Evolutionary conservation across 2,888 invertebrate genomes (phyloP).

Genomic region (Drosophila quasianomalipes): DNA sequence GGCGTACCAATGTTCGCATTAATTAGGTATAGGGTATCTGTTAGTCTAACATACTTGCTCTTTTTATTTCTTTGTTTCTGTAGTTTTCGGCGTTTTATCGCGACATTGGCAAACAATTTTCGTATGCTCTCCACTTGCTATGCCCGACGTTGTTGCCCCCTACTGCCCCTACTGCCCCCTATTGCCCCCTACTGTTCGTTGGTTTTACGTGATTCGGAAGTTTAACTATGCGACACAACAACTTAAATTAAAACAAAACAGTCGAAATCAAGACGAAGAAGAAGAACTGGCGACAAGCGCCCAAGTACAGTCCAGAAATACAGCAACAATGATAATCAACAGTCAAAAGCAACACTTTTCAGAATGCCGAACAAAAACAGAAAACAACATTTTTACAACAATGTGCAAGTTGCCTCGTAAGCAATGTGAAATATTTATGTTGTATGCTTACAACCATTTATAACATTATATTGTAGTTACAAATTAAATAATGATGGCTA

Average conservation of each 20-base stretch:
- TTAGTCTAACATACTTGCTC: neutral
- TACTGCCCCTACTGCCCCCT: neutral
- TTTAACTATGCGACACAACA: conserved; percentile 57
- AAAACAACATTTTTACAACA: conserved; percentile 13
- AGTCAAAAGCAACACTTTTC: conserved; percentile 13
- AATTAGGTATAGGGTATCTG: conserved; percentile 22
- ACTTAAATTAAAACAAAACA: conserved; percentile 59
- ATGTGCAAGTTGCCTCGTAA: neutral
- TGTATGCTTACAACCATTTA: neutral
- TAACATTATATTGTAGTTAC: neutral
- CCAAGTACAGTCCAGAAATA: conserved; percentile 20
- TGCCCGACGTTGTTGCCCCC: conserved; percentile 40
- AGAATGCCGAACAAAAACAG: conserved; percentile 49
- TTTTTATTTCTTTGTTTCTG: conserved; percentile 12
- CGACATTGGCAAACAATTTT: conserved; percentile 79
- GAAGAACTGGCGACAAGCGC: conserved; percentile 30
- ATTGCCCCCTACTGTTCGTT: neutral
- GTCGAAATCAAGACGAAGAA: conserved; percentile 31
- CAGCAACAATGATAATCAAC: conserved; percentile 19
- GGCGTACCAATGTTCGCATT: neutral
- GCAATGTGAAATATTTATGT: neutral
- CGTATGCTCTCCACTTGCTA: conserved; percentile 77
- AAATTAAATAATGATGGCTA: neutral
- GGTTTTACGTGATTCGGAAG: conserved; percentile 75
- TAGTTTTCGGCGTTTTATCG: conserved; percentile 63